Conservation (phyloP, 2,888 invertebrate species). For the Xylophagus ater region DNA sequence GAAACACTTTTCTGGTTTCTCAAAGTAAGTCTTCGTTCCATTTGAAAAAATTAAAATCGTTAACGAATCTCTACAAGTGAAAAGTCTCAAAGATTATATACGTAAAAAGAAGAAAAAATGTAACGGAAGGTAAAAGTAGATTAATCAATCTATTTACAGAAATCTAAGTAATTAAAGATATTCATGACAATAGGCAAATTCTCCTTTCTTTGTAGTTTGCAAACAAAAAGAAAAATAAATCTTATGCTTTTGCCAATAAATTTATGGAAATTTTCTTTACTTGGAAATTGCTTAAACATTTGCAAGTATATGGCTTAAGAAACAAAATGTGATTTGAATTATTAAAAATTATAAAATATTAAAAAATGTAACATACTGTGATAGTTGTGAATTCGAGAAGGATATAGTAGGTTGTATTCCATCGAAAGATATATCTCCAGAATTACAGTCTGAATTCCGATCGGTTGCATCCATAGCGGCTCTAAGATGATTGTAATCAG, state of each 20-base stretch:
- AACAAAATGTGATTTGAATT: not conserved
- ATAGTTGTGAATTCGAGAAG: conserved; percentile 55
- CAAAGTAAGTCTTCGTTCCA: not conserved
- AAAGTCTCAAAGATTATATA: conserved; percentile 12
- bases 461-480: conserved; percentile 72
- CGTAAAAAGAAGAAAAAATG: conserved; percentile 9
- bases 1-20: conserved; percentile 16
- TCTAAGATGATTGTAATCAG: conserved; percentile 65
- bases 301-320: too few relatives aligned
- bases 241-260: too few relatives aligned
- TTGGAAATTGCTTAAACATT: too few relatives aligned
- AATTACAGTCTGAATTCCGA: conserved; percentile 81
- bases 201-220: too few relatives aligned
- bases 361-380: conserved; percentile 16
- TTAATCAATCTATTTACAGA: conserved; percentile 10
- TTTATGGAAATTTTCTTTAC: too few relatives aligned
- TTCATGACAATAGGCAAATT: too few relatives aligned
- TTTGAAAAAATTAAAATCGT: conserved; percentile 7
- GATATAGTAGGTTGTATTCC: conserved; percentile 93
- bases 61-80: conserved; percentile 17
- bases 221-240: too few relatives aligned
- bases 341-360: too few relatives aligned
- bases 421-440: conserved; percentile 82
- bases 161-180: too few relatives aligned
- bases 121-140: conserved; percentile 8